phyloP scores from a whole-genome alignment of 2,888 invertebrate species.

The Mimumesa dahlbomi region DNA sequence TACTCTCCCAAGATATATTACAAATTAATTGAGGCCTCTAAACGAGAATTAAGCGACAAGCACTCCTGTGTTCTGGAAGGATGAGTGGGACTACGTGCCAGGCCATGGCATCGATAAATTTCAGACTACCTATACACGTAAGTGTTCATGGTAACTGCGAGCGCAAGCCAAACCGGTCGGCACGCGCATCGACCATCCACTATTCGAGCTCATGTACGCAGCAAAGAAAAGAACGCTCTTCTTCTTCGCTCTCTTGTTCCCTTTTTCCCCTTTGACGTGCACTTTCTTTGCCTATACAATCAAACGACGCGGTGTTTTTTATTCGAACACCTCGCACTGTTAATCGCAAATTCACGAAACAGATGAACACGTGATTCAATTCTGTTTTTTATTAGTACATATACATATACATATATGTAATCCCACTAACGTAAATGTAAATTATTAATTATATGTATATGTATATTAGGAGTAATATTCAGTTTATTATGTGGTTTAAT shows the following conservation, averaged over 20 bases:
- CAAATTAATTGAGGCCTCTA: slow-evolving; percentile 49
- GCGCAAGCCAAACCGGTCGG: slow-evolving; percentile 76
- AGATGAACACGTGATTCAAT: too few relatives aligned
- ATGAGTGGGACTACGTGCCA: slow-evolving; percentile 44
- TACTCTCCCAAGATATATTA: slow-evolving; percentile 35
- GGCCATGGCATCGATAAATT: slow-evolving; percentile 64
- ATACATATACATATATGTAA: too few relatives aligned
- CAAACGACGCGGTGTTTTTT: not conserved
- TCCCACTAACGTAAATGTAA: too few relatives aligned
- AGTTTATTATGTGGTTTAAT: too few relatives aligned
- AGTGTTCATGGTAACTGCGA: slow-evolving; percentile 62
- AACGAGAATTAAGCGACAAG: slow-evolving; percentile 53
- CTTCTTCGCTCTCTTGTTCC: slow-evolving; percentile 1
- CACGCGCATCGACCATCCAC: slow-evolving; percentile 68
- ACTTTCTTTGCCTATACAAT: not conserved
- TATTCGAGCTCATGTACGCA: slow-evolving; percentile 32
- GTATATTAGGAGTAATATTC: too few relatives aligned
- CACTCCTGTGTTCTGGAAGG: slow-evolving; percentile 33
- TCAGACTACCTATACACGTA: slow-evolving; percentile 59
- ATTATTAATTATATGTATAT: too few relatives aligned
- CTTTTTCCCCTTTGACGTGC: not conserved
- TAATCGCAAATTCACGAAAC: too few relatives aligned
- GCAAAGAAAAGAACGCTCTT: slow-evolving; percentile 34
- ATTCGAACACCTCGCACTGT: too few relatives aligned
- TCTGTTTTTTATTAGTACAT: too few relatives aligned